A percentile compares a stretch with the other conserved stretches of the same genome.
phyloP scores from a whole-genome alignment of 2,888 invertebrate species.

The Eristalis arbustorum region DNA sequence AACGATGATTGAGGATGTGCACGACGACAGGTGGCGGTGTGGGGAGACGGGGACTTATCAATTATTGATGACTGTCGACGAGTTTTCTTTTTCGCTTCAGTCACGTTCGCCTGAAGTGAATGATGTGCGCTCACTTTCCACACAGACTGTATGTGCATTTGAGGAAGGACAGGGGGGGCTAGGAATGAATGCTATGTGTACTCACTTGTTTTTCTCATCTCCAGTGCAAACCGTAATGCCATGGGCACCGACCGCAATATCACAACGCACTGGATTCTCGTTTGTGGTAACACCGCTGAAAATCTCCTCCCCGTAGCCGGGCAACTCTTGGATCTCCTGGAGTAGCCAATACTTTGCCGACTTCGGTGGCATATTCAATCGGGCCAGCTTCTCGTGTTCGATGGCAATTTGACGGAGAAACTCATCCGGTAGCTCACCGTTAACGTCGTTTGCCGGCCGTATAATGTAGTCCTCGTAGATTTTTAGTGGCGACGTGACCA shows the following conservation, averaged over 20 bases:
- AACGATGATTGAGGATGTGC: constrained; percentile 35
- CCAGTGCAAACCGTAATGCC: constrained; percentile 88
- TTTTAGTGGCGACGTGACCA: constrained; percentile 75
- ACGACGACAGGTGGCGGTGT: constrained; percentile 27
- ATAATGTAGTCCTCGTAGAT: constrained; percentile 78
- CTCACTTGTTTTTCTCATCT: constrained; percentile 83
- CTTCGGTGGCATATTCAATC: constrained; percentile 84
- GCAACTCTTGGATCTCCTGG: constrained; percentile 89
- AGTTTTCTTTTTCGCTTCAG: constrained; percentile 1
- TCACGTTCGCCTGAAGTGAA: too few species aligned
- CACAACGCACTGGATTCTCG: constrained; percentile 78
- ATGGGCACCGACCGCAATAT: constrained; percentile 90
- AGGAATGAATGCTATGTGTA: background rate
- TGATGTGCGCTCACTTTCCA: too few species aligned
- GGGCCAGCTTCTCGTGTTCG: constrained; percentile 80
- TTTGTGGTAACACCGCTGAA: constrained; percentile 85
- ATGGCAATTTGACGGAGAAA: constrained; percentile 77
- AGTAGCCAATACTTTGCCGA: constrained; percentile 92
- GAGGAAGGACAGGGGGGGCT: too few species aligned
- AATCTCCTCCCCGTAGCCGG: constrained; percentile 91
- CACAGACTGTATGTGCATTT: too few species aligned
- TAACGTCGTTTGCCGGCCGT: constrained; percentile 71
- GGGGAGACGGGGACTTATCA: background rate
- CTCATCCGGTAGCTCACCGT: constrained; percentile 75
- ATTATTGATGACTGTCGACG: constrained; percentile 27